Conservation (phyloP, 1,140 invertebrate genomes). For the Aphaenogaster floridana region DNA sequence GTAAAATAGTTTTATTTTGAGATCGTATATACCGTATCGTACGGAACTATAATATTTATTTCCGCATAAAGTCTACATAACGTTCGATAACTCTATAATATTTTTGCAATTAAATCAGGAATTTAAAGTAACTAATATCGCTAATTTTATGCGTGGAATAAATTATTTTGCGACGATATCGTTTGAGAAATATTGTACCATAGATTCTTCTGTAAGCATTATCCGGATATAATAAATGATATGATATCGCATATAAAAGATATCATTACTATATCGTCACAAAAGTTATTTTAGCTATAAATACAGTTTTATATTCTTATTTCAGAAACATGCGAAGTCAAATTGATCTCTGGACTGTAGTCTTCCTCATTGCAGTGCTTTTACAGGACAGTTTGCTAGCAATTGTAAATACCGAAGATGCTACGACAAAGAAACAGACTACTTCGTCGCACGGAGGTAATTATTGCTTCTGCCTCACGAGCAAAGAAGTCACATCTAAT, state of each 20-base stretch:
- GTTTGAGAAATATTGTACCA: neutral
- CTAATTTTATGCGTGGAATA: neutral
- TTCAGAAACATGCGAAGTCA: constrained; percentile 59
- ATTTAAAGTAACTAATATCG: neutral
- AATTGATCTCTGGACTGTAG: neutral
- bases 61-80: neutral
- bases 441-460: constrained; percentile 29
- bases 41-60: neutral
- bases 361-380: constrained; percentile 20
- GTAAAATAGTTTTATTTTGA: neutral
- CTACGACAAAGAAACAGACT: neutral
- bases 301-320: constrained; percentile 1
- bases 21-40: neutral
- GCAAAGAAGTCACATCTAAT: neutral
- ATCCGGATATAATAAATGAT: neutral
- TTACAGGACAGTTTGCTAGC: neutral
- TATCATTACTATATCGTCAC: neutral
- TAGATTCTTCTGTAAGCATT: neutral
- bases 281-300: neutral
- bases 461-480: neutral
- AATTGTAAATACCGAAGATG: neutral
- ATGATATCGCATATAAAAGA: too few relatives aligned
- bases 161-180: neutral
- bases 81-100: neutral
- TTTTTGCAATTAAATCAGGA: neutral